Base-by-base conservation (phyloP, 2,113 vertebrate species). In the Clarias gariepinus region DNA sequence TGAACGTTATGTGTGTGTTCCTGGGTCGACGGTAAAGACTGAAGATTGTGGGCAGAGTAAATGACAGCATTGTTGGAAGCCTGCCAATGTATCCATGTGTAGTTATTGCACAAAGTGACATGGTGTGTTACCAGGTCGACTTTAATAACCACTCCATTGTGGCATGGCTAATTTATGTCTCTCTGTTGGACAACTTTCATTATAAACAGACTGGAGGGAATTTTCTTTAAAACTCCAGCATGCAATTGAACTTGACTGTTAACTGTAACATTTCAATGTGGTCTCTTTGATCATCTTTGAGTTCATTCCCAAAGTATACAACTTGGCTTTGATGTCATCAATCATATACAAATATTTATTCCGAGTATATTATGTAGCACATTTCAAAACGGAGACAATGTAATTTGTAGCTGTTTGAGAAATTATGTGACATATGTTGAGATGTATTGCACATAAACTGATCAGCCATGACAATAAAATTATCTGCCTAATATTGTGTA, bases 71-170 rank as follows among this genome's bases (percentile, higher is more conserved):
- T 78, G 60, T 86, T 86, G 87, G 61, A 85, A 82, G 25, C 61
- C 13, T 3, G 84, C 84, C 87, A 86, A 30, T 63, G 87, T 82
- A 68, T 68, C 87, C 87, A 66, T 86, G 84, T 61, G 53, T 79
- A 57, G 55, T 77, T 74, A 81, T 85, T 85, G 77, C 78, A 66
- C 60, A 81, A 77, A 81, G 84, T 68, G 61, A 68, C 73, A 76
- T 52, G 25, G n/a, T 41, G 79, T 58, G 28, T 61, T 77, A 57
- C 30, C 84, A 88, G 84, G 83, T 88, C 66, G 80, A 47, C n/a
- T 81, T 81, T 82, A 88, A 82, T 77, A 57, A 85, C 23, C 61
- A 63, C 30, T 58, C 30, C 71, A n/a, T 33, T 57, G 69, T 86
- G 53, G 41, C 19, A 21, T 64, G 53, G 55, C 33, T 77, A 81